Conservation (phyloP, 2,888 invertebrate species). For the Phrixothrix hirtus region DNA sequence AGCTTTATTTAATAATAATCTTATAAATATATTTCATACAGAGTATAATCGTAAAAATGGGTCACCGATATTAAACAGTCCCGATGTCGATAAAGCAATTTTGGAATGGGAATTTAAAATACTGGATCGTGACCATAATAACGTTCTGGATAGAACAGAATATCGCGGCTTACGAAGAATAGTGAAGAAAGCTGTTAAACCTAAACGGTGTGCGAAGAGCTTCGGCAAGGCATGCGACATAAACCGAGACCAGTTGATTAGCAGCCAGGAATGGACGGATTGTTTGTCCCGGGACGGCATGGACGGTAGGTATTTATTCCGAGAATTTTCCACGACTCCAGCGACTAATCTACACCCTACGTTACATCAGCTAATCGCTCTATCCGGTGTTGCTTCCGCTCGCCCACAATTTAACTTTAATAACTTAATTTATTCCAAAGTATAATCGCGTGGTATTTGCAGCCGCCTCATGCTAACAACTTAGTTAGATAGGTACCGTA, state of each 20-base stretch:
- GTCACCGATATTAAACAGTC: conserved; percentile 35
- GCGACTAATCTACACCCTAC: conserved; percentile 26
- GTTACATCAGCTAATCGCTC: conserved; percentile 32
- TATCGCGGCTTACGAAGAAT: conserved; percentile 79
- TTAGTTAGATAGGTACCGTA: conserved; percentile 53
- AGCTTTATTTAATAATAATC: conserved; percentile 78
- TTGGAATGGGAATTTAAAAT: conserved; percentile 89
- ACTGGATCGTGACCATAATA: conserved; percentile 80
- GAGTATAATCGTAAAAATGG: conserved; percentile 66
- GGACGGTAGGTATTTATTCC: conserved; percentile 72
- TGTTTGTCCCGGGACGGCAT: conserved; percentile 82
- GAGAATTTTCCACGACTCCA: conserved; percentile 33
- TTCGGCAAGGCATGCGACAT: conserved; percentile 88
- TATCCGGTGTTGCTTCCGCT: conserved; percentile 36
- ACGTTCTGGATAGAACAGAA: conserved; percentile 77
- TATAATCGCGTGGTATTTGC: conserved; percentile 32
- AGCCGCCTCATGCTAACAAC: conserved; percentile 56
- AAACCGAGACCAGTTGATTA: conserved; percentile 77
- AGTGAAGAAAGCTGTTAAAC: conserved; percentile 86
- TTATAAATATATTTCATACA: conserved; percentile 82
- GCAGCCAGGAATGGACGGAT: conserved; percentile 80
- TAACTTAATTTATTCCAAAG: conserved; percentile 30
- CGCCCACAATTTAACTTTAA: conserved; percentile 32
- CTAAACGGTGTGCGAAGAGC: conserved; percentile 84
- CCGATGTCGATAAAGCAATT: conserved; percentile 60